Conservation (phyloP, 2,113 vertebrate genomes). For the Chloebia gouldiae region DNA sequence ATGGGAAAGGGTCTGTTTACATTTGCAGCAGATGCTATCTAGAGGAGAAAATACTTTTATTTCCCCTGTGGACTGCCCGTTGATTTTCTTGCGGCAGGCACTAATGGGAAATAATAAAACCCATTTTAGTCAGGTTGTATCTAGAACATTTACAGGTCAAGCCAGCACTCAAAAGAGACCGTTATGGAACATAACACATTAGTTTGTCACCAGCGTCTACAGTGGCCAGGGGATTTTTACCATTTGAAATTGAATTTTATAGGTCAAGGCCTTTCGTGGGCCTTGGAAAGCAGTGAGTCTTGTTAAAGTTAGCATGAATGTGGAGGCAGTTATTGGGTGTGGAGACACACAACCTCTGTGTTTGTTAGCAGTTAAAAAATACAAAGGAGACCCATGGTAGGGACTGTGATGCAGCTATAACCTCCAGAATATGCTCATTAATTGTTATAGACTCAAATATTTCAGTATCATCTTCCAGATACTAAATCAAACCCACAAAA, state of each 20-base stretch:
- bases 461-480: neutral
- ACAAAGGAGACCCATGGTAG: neutral
- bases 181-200: constrained; percentile 67
- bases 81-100: constrained; percentile 71
- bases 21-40: constrained; percentile 50
- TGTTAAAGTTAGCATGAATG: constrained; percentile 9
- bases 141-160: constrained; percentile 77
- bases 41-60: constrained; percentile 70
- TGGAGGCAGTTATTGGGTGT: constrained; percentile 22
- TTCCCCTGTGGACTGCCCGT: constrained; percentile 66
- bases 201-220: constrained; percentile 55
- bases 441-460: constrained; percentile 29
- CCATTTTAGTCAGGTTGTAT: constrained; percentile 72
- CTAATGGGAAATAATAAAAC: constrained; percentile 80
- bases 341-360: constrained; percentile 12
- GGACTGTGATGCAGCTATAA: neutral
- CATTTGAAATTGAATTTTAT: constrained; percentile 71
- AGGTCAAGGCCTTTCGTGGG: constrained; percentile 61
- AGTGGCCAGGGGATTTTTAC: constrained; percentile 68
- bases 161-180: constrained; percentile 68
- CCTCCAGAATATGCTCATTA: constrained; percentile 8
- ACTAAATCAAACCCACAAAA: constrained; percentile 26
- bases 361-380: constrained; percentile 33
- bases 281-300: constrained; percentile 48
- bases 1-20: constrained; percentile 55